Percentiles rank a stretch among this genome's conserved stretches.
Conservation (phyloP, 2,888 invertebrate genomes). For the Tiphia femorata region DNA sequence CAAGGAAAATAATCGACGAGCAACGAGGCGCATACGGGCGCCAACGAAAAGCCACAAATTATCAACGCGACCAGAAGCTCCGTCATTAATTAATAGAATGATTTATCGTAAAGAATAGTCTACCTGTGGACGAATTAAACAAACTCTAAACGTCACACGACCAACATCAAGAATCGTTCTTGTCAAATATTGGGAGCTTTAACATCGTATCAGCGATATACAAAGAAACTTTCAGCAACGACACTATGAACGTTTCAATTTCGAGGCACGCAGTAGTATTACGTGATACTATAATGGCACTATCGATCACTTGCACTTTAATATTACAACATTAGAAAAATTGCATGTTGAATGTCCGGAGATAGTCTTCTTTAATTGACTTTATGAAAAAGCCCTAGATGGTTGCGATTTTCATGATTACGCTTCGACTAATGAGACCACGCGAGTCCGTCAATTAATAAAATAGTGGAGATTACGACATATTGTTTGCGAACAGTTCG, state of each 20-base stretch:
- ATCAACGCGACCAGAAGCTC: no score
- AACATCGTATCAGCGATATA: no score
- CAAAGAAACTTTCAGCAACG: constrained; percentile 11
- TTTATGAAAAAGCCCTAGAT: constrained; percentile 20
- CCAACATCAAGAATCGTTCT: no score
- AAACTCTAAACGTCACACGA: no score
- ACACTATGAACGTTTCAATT: constrained; percentile 20
- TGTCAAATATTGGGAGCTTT: no score
- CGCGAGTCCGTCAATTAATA: constrained; percentile 27
- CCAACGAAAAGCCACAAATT: no score
- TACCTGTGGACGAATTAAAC: no score
- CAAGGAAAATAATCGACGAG: no score
- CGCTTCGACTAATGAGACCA: constrained; percentile 9
- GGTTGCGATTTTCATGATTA: constrained; percentile 3
- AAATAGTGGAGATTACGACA: constrained; percentile 55
- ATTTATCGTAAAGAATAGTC: no score
- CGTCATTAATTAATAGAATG: no score
- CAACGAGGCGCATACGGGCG: no score
- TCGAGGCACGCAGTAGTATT: constrained; percentile 44
- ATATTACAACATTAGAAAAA: constrained; percentile 53
- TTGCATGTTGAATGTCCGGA: constrained; percentile 45
- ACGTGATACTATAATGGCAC: constrained; percentile 49
- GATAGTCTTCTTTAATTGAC: constrained; percentile 52
- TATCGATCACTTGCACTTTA: constrained; percentile 49
- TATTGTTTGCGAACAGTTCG: constrained; percentile 17